A percentile compares a stretch with the other conserved stretches of the same genome.
phyloP scores from a whole-genome alignment of 2,888 invertebrate species.

The Parnassius mnemosyne region DNA sequence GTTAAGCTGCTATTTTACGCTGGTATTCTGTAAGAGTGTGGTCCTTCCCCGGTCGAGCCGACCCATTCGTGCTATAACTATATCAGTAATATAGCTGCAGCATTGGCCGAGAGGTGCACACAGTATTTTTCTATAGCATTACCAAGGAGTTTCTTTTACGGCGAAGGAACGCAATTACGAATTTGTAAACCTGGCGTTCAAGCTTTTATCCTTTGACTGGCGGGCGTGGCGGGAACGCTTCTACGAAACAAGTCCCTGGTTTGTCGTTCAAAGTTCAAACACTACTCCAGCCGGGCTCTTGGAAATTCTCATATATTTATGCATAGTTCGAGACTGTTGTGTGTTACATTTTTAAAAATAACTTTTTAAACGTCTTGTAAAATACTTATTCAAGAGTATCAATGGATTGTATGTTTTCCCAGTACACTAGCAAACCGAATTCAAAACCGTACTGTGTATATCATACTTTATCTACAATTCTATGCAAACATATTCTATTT shows the following conservation, averaged over 20 bases:
- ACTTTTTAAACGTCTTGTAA: too few species aligned
- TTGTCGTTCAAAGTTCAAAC: slow-evolving; percentile 16
- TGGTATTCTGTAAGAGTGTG: too few species aligned
- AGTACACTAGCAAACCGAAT: too few species aligned
- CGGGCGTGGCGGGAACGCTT: slow-evolving; percentile 7
- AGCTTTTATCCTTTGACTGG: slow-evolving; percentile 24
- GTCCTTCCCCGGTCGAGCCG: too few species aligned
- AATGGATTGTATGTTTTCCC: too few species aligned
- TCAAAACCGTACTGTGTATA: too few species aligned
- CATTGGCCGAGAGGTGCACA: slow-evolving; percentile 6
- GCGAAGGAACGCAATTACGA: slow-evolving; percentile 24
- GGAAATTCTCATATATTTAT: slow-evolving; percentile 15
- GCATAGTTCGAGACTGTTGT: slow-evolving; percentile 1
- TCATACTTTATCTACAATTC: too few species aligned
- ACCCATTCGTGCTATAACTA: not conserved
- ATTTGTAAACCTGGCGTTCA: slow-evolving; percentile 22
- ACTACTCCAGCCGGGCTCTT: slow-evolving; percentile 8
- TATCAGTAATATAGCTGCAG: not conserved
- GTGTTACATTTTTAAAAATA: not conserved
- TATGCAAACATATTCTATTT: too few species aligned
- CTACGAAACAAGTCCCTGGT: slow-evolving; percentile 11
- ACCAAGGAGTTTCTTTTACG: slow-evolving; percentile 19
- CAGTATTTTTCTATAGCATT: slow-evolving; percentile 19
- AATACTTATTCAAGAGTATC: too few species aligned
- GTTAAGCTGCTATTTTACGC: too few species aligned